These are phyloP conservation scores for Gadus chalcogrammus DNA, from an alignment of 2,113 vertebrate species.

Conservation along the genomic window DNA sequence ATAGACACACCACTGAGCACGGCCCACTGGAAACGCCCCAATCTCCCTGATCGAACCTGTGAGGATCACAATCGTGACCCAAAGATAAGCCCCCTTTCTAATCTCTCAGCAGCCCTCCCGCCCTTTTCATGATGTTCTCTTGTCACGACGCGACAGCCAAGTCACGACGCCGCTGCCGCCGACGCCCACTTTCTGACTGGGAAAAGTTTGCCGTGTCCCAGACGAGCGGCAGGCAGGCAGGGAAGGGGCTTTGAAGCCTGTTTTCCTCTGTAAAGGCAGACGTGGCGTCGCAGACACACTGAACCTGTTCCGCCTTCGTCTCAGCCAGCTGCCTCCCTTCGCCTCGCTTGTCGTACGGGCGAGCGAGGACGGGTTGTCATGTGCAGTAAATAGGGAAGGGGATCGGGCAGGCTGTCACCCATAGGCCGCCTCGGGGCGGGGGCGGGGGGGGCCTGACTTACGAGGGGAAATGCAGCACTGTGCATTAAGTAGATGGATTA, in stretches of 20 bases:
- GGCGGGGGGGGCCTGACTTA: constrained; percentile 7
- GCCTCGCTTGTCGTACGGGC: constrained; percentile 56
- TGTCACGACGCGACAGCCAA: not conserved
- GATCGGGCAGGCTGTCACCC: constrained; percentile 40
- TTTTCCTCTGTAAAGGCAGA: too few species aligned
- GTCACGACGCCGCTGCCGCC: not conserved
- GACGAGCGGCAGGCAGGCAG: too few species aligned
- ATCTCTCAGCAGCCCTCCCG: not conserved
- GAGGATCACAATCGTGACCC: constrained; percentile 40
- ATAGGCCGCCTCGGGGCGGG: constrained; percentile 33
- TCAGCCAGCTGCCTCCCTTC: constrained; percentile 59
- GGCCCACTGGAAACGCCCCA: too few species aligned
- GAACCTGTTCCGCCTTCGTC: too few species aligned
- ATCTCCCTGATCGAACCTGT: constrained; percentile 42
- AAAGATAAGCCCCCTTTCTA: constrained; percentile 37
- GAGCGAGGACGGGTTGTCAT: constrained; percentile 61
- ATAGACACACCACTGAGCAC: not conserved
- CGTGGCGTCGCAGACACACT: too few species aligned
- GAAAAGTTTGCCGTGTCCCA: too few species aligned
- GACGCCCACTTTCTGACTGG: constrained; percentile 6
- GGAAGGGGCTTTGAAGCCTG: too few species aligned
- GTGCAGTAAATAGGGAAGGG: constrained; percentile 59
- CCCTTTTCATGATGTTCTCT: not conserved
- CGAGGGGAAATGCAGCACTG: constrained; percentile 26
- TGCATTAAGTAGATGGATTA: constrained; percentile 11